Percentiles rank a stretch among this genome's conserved stretches.
phyloP scores from a whole-genome alignment of 2,797 vertebrate genomes.

The Micropoecilia bifurca region DNA sequence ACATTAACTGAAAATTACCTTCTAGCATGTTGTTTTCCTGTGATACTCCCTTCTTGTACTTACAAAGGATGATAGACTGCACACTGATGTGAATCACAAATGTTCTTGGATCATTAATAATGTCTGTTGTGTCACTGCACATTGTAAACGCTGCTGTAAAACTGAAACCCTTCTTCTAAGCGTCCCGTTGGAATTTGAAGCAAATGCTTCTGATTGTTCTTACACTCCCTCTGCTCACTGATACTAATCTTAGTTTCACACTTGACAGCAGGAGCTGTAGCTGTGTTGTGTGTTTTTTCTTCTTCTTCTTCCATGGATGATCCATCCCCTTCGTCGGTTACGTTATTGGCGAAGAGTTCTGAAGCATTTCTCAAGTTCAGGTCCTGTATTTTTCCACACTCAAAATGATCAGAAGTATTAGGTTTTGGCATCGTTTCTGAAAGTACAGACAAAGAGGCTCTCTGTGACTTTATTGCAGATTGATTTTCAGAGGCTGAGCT shows the following conservation, averaged over 20 bases:
- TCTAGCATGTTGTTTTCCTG: conserved; percentile 13
- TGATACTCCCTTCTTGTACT: background rate
- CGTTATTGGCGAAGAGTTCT: background rate
- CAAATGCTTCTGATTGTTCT: conserved; percentile 10
- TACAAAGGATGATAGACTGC: background rate
- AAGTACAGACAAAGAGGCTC: background rate
- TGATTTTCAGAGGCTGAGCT: background rate
- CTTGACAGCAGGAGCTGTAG: background rate
- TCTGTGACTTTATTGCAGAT: background rate
- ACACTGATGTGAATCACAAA: background rate
- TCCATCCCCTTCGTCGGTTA: background rate
- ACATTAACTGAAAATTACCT: conserved; percentile 11
- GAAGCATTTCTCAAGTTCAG: background rate
- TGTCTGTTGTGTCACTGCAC: background rate
- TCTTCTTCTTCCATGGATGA: background rate
- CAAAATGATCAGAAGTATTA: background rate
- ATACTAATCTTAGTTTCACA: conserved; percentile 14
- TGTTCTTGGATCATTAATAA: background rate
- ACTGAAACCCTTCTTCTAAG: background rate
- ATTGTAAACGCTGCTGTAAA: background rate
- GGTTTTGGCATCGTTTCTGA: background rate
- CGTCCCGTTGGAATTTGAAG: conserved; percentile 6
- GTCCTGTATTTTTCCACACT: background rate
- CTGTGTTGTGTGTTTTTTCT: background rate
- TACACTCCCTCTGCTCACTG: conserved; percentile 12